Evolutionary conservation across 2,888 invertebrate genomes (phyloP).

Genomic region (Latrodectus hesperus): DNA sequence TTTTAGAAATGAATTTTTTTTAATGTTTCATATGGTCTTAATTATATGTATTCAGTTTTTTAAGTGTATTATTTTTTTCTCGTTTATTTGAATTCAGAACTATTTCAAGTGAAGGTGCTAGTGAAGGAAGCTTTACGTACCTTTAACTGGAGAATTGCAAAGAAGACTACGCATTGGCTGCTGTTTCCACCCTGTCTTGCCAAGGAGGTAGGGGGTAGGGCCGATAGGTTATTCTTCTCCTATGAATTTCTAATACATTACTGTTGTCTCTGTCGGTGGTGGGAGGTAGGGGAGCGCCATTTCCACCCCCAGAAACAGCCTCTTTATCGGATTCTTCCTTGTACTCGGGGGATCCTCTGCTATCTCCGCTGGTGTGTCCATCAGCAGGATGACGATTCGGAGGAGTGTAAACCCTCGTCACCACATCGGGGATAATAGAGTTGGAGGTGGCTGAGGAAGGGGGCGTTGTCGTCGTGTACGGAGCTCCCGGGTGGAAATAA

Average conservation of each 20-base stretch:
- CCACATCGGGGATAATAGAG: neutral
- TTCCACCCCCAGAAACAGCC: slow-evolving; percentile 6
- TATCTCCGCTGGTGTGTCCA: slow-evolving; percentile 51
- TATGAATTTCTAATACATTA: neutral
- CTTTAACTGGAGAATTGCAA: neutral
- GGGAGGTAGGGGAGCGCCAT: neutral
- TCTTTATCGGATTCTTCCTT: slow-evolving; percentile 53
- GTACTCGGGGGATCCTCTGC: slow-evolving; percentile 47
- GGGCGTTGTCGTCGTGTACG: neutral
- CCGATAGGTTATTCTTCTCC: slow-evolving; percentile 9
- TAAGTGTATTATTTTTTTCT: too few relatives aligned
- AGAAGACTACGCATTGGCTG: slow-evolving; percentile 36
- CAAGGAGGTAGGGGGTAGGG: neutral
- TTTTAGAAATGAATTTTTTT: too few relatives aligned
- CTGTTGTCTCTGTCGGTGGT: neutral
- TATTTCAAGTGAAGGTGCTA: too few relatives aligned
- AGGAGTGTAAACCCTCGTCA: neutral
- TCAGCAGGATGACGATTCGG: slow-evolving; percentile 12
- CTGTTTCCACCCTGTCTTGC: slow-evolving; percentile 39
- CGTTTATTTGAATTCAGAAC: too few relatives aligned
- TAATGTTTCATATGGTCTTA: too few relatives aligned
- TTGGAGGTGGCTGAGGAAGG: neutral
- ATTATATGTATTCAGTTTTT: too few relatives aligned
- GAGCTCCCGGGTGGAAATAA: slow-evolving; percentile 3
- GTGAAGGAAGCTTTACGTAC: too few relatives aligned